Evolutionary conservation across 2,888 invertebrate species (phyloP), one percentile per base, ranked within the genome.

Genomic region (Trichopria drosophilae): DNA sequence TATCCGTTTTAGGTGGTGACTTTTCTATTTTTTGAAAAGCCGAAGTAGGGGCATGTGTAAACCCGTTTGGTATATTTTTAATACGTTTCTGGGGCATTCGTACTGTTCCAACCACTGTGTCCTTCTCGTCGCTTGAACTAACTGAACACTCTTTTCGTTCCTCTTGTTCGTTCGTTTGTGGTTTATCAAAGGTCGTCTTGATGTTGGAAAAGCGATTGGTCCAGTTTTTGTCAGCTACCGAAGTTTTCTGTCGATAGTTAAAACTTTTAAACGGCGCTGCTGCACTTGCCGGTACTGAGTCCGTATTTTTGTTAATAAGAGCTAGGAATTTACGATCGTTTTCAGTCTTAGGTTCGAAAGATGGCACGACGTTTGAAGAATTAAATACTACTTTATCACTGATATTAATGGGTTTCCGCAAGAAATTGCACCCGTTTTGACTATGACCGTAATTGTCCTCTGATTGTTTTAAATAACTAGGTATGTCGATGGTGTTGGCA

Each of bases 401-500:
- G 0, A 83, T 81, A 56, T 82, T 78, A 1, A 85, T 82, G 0
- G 83, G 81, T 1, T 83, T 80, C 34, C 82, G 76, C 0, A 85
- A 64, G 0, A 83, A 81, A 22, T 79, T 71, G 36, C 68, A 65
- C 1, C 66, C 64, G 31, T 72, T 72, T 59, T 59, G 71, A 60
- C 64, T 65, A 20, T 75, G 64, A 4, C 63, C 61, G 13, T n/a
- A 2, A n/a, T 20, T 62, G 60, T 16, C 67, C 73, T 57, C 68
- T 43, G 74, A 71, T 0, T 77, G 65, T 19, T 73, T 71, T 10
- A 72, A 37, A 36, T 73, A 75, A 48, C 88, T 88, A 1, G 91
- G 90, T 69, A 92, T 90, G 68, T 92, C 91, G 56, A 92, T 90
- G 1, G 93, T 93, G 63, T 93, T 93, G 3, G 92, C 91, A 12